These are phyloP conservation scores for Zaprionus nigranus DNA, from an alignment of 1,140 invertebrate species.

Conservation along the genomic window DNA sequence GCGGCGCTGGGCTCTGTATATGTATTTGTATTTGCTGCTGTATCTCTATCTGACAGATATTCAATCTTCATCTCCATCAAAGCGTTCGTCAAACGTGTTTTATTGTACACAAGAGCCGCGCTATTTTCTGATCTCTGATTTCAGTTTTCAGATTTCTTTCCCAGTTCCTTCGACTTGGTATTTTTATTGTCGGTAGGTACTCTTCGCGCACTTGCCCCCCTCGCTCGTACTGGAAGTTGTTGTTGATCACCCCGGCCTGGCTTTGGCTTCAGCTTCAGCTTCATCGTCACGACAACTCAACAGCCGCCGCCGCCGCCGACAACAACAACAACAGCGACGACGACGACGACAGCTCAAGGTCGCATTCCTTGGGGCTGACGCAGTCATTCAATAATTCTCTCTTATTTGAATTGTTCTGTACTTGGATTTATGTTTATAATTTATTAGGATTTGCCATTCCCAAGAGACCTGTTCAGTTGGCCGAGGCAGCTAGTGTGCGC, in stretches of 20 bases:
- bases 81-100: conserved; percentile 76
- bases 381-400: conserved; percentile 68
- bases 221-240: conserved; percentile 29
- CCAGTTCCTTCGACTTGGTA: conserved; percentile 27
- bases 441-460: conserved; percentile 24
- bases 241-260: background rate
- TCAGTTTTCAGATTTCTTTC: conserved; percentile 44
- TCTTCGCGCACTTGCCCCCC: conserved; percentile 30
- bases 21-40: background rate
- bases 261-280: conserved; percentile 22
- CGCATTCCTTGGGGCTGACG: conserved; percentile 71
- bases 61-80: conserved; percentile 79
- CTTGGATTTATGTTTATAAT: conserved; percentile 32
- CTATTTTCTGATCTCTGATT: conserved; percentile 54
- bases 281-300: conserved; percentile 69
- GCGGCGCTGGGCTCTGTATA: conserved; percentile 19
- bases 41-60: conserved; percentile 71
- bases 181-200: conserved; percentile 36
- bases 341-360: conserved; percentile 73
- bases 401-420: conserved; percentile 46
- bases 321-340: conserved; percentile 43
- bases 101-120: conserved; percentile 63
- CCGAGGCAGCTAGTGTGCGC: background rate
- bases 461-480: background rate
- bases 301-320: conserved; percentile 30